phyloP scores from a whole-genome alignment of 2,888 invertebrate genomes.

The Philopedon plagiatum region DNA sequence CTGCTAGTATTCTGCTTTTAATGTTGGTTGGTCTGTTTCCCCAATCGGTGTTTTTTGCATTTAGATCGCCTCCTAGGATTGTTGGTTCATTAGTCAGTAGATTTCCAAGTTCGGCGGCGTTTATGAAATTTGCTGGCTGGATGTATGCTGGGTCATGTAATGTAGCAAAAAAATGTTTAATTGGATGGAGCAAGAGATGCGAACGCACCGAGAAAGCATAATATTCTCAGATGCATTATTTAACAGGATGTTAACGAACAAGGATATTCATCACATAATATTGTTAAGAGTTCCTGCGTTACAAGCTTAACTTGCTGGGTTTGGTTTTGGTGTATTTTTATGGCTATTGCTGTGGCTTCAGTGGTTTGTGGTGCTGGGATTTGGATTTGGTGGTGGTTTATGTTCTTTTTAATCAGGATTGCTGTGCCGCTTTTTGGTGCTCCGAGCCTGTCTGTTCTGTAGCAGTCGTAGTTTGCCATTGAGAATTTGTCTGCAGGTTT shows the following conservation, averaged over 20 bases:
- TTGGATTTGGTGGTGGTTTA: background rate
- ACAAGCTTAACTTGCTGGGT: conserved; percentile 14
- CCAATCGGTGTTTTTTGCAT: background rate
- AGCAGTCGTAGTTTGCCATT: background rate
- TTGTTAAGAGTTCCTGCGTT: conserved; percentile 31
- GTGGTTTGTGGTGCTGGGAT: background rate
- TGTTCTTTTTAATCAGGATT: background rate
- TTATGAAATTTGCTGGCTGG: background rate
- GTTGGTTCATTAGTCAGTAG: background rate
- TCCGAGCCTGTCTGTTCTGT: background rate
- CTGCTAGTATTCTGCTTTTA: background rate
- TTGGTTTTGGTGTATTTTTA: background rate
- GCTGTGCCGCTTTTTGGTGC: background rate
- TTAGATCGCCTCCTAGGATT: background rate
- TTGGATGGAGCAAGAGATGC: conserved; percentile 33
- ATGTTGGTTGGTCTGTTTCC: background rate
- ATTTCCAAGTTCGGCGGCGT: background rate
- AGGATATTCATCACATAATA: conserved; percentile 41
- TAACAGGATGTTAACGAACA: conserved; percentile 41
- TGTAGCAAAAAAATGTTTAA: conserved; percentile 39
- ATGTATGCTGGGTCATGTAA: conserved; percentile 24
- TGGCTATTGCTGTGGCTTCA: background rate
- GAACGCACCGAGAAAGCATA: conserved; percentile 30
- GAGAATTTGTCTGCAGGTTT: background rate
- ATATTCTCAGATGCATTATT: conserved; percentile 41